phyloP scores from a whole-genome alignment of 2,888 invertebrate genomes.

The Lumbricus terrestris region DNA sequence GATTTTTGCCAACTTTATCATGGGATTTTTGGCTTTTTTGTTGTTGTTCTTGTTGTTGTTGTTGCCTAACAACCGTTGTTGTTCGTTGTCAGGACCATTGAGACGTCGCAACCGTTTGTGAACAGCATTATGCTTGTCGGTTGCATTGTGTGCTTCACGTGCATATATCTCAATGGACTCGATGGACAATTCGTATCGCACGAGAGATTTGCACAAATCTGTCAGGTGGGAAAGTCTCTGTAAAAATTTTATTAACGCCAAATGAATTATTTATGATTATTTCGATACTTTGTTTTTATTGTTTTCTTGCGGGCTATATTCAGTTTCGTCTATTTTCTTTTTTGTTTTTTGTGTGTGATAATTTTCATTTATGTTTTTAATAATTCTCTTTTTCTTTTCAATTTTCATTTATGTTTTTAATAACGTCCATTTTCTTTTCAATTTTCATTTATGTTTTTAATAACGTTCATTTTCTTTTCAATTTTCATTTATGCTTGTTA shows the following conservation, averaged over 20 bases:
- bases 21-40: neutral
- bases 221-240: constrained; percentile 73
- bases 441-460: too few species aligned
- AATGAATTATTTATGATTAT: too few species aligned
- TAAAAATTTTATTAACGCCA: too few species aligned
- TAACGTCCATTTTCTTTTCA: too few species aligned
- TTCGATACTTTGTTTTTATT: neutral
- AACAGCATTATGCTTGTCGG: constrained; percentile 95
- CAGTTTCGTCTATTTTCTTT: too few species aligned
- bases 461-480: too few species aligned
- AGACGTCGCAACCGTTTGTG: constrained; percentile 93
- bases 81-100: constrained; percentile 75
- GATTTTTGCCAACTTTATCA: neutral
- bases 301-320: neutral
- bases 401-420: too few species aligned
- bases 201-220: constrained; percentile 74
- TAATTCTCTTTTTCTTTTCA: too few species aligned
- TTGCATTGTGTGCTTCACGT: constrained; percentile 85
- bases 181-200: constrained; percentile 70
- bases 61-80: neutral
- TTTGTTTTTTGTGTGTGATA: too few species aligned
- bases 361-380: too few species aligned
- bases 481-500: too few species aligned
- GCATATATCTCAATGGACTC: constrained; percentile 79
- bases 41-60: neutral